Base-by-base conservation (phyloP, 2,797 vertebrate species). In the Ibycter americanus region DNA sequence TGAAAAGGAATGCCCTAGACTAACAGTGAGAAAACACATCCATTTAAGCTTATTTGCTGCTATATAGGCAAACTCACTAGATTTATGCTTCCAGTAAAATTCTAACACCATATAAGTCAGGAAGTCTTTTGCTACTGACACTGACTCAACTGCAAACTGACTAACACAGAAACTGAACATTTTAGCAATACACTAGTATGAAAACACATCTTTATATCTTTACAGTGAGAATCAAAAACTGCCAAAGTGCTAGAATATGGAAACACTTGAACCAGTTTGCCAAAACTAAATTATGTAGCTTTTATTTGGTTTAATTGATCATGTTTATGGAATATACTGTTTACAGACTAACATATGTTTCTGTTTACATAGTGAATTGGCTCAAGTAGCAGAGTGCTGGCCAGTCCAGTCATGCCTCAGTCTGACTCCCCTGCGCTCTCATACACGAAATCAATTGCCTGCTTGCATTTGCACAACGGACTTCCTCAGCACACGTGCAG, bases 41-140 rank as follows among this genome's bases (percentile, higher is more conserved):
- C 52, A 77, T 73, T 92, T 80, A 70, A 89, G 81, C 54, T 80
- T 73, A 61, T 51, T 84, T 92, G 40, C n/a, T 80, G 36, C 61
- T 92, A 38, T 17, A 32, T 16, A 80, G 74, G 71, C 63, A 93
- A 90, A 90, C 52, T 73, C 34, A 76, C 59, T 27, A 84, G 62
- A 95, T 85, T 87, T 90, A 87, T 89, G 55, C 51, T 95, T 89
- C 58, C 71, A 84, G 66, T 79, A 91, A 84, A 86, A 94, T 66
- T 68, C 55, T 91, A 89, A 66, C 59, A 82, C 83, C 70, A 90
- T 32, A 4, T 58, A 95, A 95, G 42, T 91, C 72, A 82, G 83
- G 76, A 94, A 93, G 81, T 21, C 66, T 94, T 91, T 31, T 92
- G 77, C 66, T 71, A 93, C 63, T 72, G 88, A 72, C 65, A 81